phyloP scores from a whole-genome alignment of 2,888 invertebrate species.

The Chouioia cunea region DNA sequence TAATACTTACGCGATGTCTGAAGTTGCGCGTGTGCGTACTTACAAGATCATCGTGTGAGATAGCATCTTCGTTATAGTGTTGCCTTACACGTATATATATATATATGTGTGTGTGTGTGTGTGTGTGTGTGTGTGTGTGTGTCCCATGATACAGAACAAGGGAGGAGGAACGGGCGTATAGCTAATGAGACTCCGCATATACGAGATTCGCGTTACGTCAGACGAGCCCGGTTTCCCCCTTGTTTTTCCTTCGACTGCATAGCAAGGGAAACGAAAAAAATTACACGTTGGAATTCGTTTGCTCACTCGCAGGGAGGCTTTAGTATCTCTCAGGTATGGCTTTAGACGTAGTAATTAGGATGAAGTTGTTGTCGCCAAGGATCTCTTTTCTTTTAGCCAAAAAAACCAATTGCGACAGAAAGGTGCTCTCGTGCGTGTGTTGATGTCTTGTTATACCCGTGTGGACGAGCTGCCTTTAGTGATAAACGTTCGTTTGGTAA shows the following conservation, averaged over 20 bases:
- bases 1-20: neutral
- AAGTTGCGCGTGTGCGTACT: neutral
- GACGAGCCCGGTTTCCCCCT: neutral
- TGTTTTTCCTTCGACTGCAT: conserved; percentile 6
- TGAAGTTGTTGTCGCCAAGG: neutral
- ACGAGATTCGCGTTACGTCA: conserved; percentile 60
- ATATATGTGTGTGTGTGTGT: too few relatives aligned
- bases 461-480: too few relatives aligned
- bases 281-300: too few relatives aligned
- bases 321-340: neutral
- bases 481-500: too few relatives aligned
- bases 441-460: too few relatives aligned
- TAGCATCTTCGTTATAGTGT: conserved; percentile 62
- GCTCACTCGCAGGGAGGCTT: too few relatives aligned
- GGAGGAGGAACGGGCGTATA: conserved; percentile 57
- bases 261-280: too few relatives aligned
- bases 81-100: conserved; percentile 45
- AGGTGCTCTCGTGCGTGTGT: too few relatives aligned
- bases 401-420: too few relatives aligned
- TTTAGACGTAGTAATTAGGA: conserved; percentile 17
- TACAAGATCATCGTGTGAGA: conserved; percentile 25
- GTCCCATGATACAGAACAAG: conserved; percentile 62
- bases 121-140: conserved; percentile 61
- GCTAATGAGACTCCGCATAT: conserved; percentile 61
- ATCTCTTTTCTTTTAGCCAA: too few relatives aligned